These are phyloP conservation scores for Mastomys coucha DNA, from an alignment of 2,113 vertebrate genomes.

Conservation along the genomic window DNA sequence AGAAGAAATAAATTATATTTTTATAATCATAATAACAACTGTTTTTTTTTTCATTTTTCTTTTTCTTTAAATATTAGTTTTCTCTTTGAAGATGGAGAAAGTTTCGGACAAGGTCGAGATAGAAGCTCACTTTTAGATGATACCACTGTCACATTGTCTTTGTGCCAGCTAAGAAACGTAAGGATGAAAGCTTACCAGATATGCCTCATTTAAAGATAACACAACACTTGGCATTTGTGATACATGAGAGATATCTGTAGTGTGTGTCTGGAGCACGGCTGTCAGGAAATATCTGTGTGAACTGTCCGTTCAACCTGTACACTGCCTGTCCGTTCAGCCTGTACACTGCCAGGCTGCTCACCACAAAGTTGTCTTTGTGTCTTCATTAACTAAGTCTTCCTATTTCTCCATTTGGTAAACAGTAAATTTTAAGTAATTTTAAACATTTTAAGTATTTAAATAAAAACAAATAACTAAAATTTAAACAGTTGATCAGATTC, in stretches of 20 bases:
- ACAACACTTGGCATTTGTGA: not conserved
- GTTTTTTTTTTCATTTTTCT: not conserved
- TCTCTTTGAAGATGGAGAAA: slow-evolving; percentile 97
- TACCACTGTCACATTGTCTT: slow-evolving; percentile 95
- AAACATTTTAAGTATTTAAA: too few relatives aligned
- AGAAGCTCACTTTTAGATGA: slow-evolving; percentile 97
- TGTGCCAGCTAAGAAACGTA: slow-evolving; percentile 97
- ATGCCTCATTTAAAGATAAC: not conserved
- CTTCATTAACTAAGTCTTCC: not conserved
- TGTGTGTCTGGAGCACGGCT: not conserved
- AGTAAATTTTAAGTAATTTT: not conserved
- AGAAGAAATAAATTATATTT: slow-evolving; percentile 39
- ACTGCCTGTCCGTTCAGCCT: not conserved
- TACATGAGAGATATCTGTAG: not conserved
- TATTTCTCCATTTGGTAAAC: slow-evolving; percentile 29
- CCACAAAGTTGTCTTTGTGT: not conserved
- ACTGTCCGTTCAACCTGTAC: not conserved
- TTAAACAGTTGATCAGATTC: not conserved
- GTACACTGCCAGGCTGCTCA: not conserved
- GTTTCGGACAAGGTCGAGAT: slow-evolving; percentile 96
- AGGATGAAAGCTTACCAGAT: slow-evolving; percentile 74
- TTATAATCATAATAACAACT: not conserved
- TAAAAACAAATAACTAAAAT: too few relatives aligned
- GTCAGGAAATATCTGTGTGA: not conserved
- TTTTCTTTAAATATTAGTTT: slow-evolving; percentile 87